Evolutionary conservation across 1,140 invertebrate species (phyloP), one percentile per base, ranked within the genome.

Genomic region (Cotesia glomerata): DNA sequence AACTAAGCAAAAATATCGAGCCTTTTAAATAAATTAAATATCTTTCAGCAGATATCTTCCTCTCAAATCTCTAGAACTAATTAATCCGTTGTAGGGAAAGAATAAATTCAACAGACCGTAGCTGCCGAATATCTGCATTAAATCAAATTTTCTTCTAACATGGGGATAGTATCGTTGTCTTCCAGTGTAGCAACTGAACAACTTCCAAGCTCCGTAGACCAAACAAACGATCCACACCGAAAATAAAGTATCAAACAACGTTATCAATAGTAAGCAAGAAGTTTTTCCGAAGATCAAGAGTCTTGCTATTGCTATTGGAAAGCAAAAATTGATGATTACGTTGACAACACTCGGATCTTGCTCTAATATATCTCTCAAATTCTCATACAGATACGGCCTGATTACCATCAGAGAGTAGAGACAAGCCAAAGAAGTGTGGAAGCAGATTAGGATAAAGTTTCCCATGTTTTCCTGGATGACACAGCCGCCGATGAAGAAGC

Each of bases 381-480:
- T 77, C 2, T 81, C 75, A 34, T 83, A 82, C 51, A 83, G 72
- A 67, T 77, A 79, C 16, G 80, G 77, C 0, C 77, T 81, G 5
- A 82, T 34, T 4, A 58, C 65, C 2, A 69, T 78, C 5, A 82
- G 61, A 4, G 82, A 78, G 9, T 83, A 82, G 8, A 82, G 35
- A 34, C 80, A 82, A 0, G 80, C 78, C 3, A 82, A 51, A 1
- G 81, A 80, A 5, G 82, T 77, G 36, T 83, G 79, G 7, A 82
- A 74, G 65, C 82, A 83, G 18, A 82, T 77, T 5, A 83, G 4
- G 51, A 83, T 82, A 36, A 83, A 82, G 58, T 81, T 82, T 34
- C 82, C 81, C 76, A 83, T 81, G 49, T 83, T 83, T 39, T 80
- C 76, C 5, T 75, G 72, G 36, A 82, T 16, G 36, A 83, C 71